Conservation (phyloP, 2,888 invertebrate species). For the Drosophila barbarae region DNA sequence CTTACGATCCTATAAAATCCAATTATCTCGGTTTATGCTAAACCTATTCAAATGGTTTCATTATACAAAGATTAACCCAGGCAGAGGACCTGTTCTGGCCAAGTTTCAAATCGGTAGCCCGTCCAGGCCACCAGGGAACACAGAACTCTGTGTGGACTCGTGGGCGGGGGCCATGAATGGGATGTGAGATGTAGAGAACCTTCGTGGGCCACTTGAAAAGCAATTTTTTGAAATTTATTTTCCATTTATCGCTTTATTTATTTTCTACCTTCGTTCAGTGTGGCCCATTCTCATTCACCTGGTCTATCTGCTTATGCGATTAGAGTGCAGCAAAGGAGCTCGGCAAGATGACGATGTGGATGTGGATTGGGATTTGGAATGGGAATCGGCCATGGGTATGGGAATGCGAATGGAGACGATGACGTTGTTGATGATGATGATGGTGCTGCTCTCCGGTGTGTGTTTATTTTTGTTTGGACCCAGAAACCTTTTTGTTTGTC, state of each 20-base stretch:
- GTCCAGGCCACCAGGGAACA: slow-evolving; percentile 16
- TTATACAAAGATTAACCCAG: not conserved
- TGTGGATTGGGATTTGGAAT: slow-evolving; percentile 13
- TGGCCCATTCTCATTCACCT: slow-evolving; percentile 29
- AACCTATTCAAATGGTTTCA: slow-evolving; percentile 12
- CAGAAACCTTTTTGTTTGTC: slow-evolving; percentile 40
- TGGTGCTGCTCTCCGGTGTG: slow-evolving; percentile 36
- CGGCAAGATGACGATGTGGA: slow-evolving; percentile 29
- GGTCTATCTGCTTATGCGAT: slow-evolving; percentile 67
- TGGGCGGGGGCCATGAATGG: slow-evolving; percentile 8
- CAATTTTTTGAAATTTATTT: slow-evolving; percentile 68
- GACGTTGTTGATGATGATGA: slow-evolving; percentile 11
- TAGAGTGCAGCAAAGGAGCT: slow-evolving; percentile 53
- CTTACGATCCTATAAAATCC: not conserved
- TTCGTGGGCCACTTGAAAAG: slow-evolving; percentile 66
- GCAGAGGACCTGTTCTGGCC: slow-evolving; percentile 17
- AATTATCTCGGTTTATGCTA: slow-evolving; percentile 11
- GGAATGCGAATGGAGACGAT: slow-evolving; percentile 15
- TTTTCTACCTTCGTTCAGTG: slow-evolving; percentile 50
- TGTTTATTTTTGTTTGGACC: slow-evolving; percentile 67
- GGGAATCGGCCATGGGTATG: slow-evolving; percentile 3
- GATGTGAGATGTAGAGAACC: slow-evolving; percentile 6
- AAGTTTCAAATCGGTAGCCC: slow-evolving; percentile 20
- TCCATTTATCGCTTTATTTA: slow-evolving; percentile 71
- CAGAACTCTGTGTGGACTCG: not conserved